Evolutionary conservation across 2,113 vertebrate genomes (phyloP).

Genomic region (Gila orcuttii): DNA sequence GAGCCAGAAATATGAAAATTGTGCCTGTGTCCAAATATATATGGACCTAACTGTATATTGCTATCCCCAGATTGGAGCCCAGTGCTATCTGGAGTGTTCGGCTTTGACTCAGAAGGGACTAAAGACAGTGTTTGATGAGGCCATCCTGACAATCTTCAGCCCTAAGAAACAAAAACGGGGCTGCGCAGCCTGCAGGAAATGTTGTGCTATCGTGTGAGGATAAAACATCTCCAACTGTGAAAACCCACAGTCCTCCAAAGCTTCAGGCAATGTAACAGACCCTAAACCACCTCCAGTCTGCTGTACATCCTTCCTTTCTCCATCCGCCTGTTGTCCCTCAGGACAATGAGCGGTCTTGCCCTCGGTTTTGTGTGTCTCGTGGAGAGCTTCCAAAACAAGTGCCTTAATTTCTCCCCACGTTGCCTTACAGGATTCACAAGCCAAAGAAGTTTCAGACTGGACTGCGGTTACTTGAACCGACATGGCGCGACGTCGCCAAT

Average conservation of each 20-base stretch:
- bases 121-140: conserved; percentile 88
- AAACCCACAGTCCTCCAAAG: conserved; percentile 22
- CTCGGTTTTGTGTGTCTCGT: neutral
- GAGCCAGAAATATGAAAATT: too few relatives aligned
- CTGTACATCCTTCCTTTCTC: conserved; percentile 34
- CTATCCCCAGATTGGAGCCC: conserved; percentile 81
- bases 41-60: neutral
- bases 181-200: conserved; percentile 71
- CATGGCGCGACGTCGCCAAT: neutral
- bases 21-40: too few relatives aligned
- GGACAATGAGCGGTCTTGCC: conserved; percentile 29
- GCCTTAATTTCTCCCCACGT: conserved; percentile 36
- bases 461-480: conserved; percentile 1
- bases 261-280: neutral
- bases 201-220: conserved; percentile 81
- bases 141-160: conserved; percentile 87
- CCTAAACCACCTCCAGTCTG: conserved; percentile 32
- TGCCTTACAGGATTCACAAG: neutral
- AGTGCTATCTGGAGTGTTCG: conserved; percentile 89
- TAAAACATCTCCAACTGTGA: conserved; percentile 38
- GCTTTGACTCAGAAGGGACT: conserved; percentile 89
- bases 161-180: conserved; percentile 82
- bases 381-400: conserved; percentile 35
- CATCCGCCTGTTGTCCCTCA: conserved; percentile 22
- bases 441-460: conserved; percentile 48